Conservation (phyloP, 2,888 invertebrate genomes). For the Drosophila affinis region DNA sequence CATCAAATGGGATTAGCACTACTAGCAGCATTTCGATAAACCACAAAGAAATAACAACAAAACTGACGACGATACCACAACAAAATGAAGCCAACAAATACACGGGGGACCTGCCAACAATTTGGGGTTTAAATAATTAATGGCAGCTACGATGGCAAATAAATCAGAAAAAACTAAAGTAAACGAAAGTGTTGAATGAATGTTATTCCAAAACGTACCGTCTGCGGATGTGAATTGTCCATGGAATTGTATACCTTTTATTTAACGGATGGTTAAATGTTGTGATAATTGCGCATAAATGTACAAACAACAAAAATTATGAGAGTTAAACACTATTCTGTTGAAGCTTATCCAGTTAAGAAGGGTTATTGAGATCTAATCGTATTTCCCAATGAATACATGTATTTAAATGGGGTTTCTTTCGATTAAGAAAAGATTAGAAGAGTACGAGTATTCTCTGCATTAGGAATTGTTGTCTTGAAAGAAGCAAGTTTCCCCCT, state of each 20-base stretch:
- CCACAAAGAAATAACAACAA: conserved; percentile 16
- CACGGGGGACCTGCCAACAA: conserved; percentile 2
- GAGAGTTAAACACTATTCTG: conserved; percentile 21
- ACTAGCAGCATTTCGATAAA: background rate
- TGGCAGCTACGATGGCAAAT: conserved; percentile 1
- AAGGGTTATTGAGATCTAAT: too few relatives aligned
- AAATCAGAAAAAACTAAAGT: conserved; percentile 8
- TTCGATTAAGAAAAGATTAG: background rate
- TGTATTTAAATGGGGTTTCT: too few relatives aligned
- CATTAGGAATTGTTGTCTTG: background rate
- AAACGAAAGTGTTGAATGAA: conserved; percentile 28
- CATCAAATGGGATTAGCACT: conserved; percentile 49
- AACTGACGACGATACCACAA: background rate
- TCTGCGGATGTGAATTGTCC: conserved; percentile 85
- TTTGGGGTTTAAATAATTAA: background rate
- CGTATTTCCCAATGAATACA: background rate
- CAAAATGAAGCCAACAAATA: background rate
- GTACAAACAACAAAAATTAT: conserved; percentile 43
- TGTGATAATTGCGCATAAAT: conserved; percentile 63
- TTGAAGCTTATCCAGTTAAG: conserved; percentile 3
- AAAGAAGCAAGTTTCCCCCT: too few relatives aligned
- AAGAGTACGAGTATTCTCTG: background rate
- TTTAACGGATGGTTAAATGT: conserved; percentile 56
- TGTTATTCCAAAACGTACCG: conserved; percentile 84
- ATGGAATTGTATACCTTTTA: conserved; percentile 88